phyloP scores from a whole-genome alignment of 2,888 invertebrate genomes.

The Aspidiotus rigidus region DNA sequence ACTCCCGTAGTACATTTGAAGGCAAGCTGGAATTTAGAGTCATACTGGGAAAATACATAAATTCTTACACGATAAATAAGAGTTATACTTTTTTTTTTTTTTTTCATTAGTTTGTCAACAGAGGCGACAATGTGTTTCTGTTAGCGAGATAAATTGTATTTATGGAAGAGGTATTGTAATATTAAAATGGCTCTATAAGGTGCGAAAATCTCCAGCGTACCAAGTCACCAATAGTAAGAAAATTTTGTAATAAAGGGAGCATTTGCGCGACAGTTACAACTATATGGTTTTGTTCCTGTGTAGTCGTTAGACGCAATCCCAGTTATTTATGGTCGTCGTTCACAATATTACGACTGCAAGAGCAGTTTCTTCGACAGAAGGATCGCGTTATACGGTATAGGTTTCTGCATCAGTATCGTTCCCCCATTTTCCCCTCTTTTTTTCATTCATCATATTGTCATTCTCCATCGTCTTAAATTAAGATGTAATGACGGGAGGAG shows the following conservation, averaged over 20 bases:
- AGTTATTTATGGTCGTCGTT: conserved; percentile 18
- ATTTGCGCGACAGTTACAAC: conserved; percentile 19
- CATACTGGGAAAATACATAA: no score
- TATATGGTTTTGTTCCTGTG: conserved; percentile 14
- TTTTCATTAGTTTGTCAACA: neutral
- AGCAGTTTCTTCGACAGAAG: conserved; percentile 1
- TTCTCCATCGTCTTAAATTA: no score
- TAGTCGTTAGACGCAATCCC: conserved; percentile 9
- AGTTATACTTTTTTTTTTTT: neutral
- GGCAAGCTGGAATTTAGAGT: no score
- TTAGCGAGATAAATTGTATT: neutral
- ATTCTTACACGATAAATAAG: neutral
- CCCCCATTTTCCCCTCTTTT: no score
- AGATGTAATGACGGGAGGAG: no score
- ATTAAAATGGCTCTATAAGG: conserved; percentile 1
- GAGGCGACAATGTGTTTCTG: neutral
- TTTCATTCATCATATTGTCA: no score
- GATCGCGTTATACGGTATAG: no score
- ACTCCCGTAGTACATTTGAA: no score
- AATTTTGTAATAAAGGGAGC: conserved; percentile 14
- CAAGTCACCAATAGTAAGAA: neutral
- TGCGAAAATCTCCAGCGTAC: conserved; percentile 1
- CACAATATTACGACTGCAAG: conserved; percentile 3
- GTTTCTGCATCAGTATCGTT: no score
- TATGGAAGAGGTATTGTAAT: neutral